Evolutionary conservation across 2,797 vertebrate genomes (phyloP).

Genomic region (Lutjanus argentimaculatus): DNA sequence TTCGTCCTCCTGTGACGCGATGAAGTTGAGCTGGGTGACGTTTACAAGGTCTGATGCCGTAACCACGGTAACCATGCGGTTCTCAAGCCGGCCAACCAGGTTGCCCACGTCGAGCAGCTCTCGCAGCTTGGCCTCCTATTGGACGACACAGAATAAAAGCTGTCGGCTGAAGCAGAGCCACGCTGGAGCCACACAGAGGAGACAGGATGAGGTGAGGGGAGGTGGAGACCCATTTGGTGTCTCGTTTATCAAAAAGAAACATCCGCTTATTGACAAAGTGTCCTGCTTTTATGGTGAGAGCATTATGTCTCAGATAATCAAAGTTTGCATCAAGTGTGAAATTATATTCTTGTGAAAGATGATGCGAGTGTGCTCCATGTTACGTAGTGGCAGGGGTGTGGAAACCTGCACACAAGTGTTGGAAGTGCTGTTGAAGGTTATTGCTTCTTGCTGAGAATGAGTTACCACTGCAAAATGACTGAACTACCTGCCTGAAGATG

Average conservation of each 20-base stretch:
- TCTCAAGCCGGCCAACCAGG: constrained; percentile 93
- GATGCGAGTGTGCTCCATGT: not conserved
- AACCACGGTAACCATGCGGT: constrained; percentile 96
- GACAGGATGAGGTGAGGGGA: not conserved
- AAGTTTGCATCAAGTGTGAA: not conserved
- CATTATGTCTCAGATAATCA: not conserved
- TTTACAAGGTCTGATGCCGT: constrained; percentile 96
- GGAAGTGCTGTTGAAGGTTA: not conserved
- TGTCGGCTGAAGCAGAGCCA: constrained; percentile 12
- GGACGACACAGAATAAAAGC: constrained; percentile 31
- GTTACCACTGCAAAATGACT: too few relatives aligned
- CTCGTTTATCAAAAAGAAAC: not conserved
- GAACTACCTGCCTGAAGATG: too few relatives aligned
- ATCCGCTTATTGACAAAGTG: not conserved
- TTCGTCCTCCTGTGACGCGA: constrained; percentile 96
- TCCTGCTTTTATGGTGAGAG: not conserved
- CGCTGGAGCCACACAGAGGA: not conserved
- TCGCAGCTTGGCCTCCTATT: constrained; percentile 95
- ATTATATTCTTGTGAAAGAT: not conserved
- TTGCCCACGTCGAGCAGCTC: constrained; percentile 96
- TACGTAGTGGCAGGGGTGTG: not conserved
- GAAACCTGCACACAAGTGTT: not conserved
- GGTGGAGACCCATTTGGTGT: not conserved
- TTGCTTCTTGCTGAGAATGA: not conserved
- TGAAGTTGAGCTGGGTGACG: constrained; percentile 96